Percentiles rank a stretch among this genome's conserved stretches.
Conservation (phyloP, 2,797 vertebrate genomes). For the Nasua narica region DNA sequence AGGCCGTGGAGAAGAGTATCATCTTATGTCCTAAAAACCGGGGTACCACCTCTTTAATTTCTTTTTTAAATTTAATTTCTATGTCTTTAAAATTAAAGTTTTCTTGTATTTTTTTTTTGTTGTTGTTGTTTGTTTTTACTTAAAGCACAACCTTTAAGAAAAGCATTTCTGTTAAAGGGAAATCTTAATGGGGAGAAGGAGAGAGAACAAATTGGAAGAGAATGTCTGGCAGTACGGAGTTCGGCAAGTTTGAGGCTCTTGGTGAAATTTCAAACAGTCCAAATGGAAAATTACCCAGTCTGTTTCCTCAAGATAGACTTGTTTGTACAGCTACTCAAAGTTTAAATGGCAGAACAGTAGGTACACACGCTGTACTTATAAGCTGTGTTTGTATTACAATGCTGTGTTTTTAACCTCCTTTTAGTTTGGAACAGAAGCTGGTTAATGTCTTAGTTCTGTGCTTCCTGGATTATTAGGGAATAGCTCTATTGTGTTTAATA, state of each 20-base stretch:
- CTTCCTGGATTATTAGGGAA: conserved; percentile 44
- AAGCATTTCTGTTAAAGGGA: conserved; percentile 42
- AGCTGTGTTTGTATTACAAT: conserved; percentile 58
- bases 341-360: conserved; percentile 62
- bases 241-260: conserved; percentile 51
- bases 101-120: neutral
- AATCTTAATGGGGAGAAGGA: conserved; percentile 57
- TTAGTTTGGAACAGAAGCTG: conserved; percentile 42
- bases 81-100: neutral
- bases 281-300: conserved; percentile 83
- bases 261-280: conserved; percentile 62
- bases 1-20: neutral
- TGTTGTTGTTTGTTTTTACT: conserved; percentile 2
- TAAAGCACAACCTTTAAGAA: conserved; percentile 26
- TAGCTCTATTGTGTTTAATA: conserved; percentile 25
- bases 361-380: conserved; percentile 51
- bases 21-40: neutral
- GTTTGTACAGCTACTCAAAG: conserved; percentile 76
- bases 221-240: conserved; percentile 41
- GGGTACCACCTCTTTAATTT: conserved; percentile 31
- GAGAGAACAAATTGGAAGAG: conserved; percentile 59
- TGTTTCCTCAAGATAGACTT: conserved; percentile 82
- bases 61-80: conserved; percentile 43
- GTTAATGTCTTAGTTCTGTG: conserved; percentile 38
- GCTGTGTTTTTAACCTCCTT: conserved; percentile 63